Percentiles rank a stretch among this genome's conserved stretches.
These are phyloP conservation scores for Mus caroli DNA, from an alignment of 2,797 vertebrate species.

Conservation along the genomic window DNA sequence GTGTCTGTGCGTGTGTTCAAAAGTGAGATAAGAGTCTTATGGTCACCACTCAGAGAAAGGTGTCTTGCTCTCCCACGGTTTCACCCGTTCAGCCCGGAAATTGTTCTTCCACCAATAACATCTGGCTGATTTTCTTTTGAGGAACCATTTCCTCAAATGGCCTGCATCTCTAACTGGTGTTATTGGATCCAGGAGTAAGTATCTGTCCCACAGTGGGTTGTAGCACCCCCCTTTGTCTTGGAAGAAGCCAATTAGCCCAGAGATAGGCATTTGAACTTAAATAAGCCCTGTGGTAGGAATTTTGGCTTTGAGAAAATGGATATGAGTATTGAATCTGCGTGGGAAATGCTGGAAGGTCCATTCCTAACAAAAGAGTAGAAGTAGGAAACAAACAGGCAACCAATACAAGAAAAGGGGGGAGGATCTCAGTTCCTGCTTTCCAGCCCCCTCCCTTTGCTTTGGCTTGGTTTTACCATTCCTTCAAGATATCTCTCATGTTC, in stretches of 20 bases:
- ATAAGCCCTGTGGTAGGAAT: not conserved
- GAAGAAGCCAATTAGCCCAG: not conserved
- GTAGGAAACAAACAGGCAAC: not conserved
- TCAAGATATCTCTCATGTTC: not conserved
- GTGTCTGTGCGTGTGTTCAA: too few relatives aligned
- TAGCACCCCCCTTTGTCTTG: not conserved
- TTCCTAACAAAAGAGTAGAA: not conserved
- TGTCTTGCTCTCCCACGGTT: not conserved
- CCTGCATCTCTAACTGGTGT: not conserved
- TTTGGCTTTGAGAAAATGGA: not conserved
- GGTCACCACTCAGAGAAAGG: not conserved
- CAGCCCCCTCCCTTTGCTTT: not conserved
- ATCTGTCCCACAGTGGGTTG: not conserved
- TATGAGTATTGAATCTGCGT: not conserved
- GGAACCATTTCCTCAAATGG: not conserved
- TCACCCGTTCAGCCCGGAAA: not conserved
- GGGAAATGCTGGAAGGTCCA: not conserved
- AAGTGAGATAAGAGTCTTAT: not conserved
- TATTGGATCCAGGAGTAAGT: not conserved
- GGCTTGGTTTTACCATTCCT: not conserved
- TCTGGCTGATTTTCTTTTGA: conserved; percentile 29
- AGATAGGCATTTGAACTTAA: not conserved
- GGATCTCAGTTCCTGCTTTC: not conserved
- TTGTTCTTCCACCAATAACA: not conserved
- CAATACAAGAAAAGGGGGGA: not conserved